Base-by-base conservation (phyloP, 2,113 vertebrate genomes). In the Notechis scutatus region DNA sequence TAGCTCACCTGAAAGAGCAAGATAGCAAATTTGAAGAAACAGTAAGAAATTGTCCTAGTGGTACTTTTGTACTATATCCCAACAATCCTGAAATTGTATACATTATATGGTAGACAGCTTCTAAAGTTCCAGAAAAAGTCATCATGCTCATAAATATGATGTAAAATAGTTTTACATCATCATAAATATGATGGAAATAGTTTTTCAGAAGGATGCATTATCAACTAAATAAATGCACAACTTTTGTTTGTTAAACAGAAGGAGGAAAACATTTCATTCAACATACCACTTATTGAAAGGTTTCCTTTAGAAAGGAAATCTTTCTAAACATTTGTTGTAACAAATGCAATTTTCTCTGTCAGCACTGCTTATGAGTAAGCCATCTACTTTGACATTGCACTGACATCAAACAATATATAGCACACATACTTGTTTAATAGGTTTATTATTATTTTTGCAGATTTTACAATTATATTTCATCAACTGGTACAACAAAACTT, bases 391-490 rank as follows among this genome's bases (percentile, higher is more conserved):
- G 54, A 92, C 85, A 20, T n/a, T 95, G 12, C 61, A 94, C 86
- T 96, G 93, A 90, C 94, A 97, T 97, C 96, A 97, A 97, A 91
- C 95, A 97, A 96, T 93, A 94, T 95, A 91, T 94, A 96, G 85
- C 94, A 97, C 92, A 96, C 93, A 85, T 91, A 96, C 96, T 97
- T 95, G 91, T 94, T 97, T 96, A 97, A 97, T 95, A 96, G 95
- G 95, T 98, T 98, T 98, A 97, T 98, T 98, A 94, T 54, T 61
- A 61, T 61, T 11, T 96, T 97, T 97, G 88, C 88, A 96, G 50
- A 45, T 96, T 97, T 95, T 95, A 97, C 96, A 97, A 95, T 96
- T 95, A 93, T 97, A 97, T 97, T 97, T 98, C 95, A 97, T 96
- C 54, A 94, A 96, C 55, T 90, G 54, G 89, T 97, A 98, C 96